Conservation (phyloP, 2,888 invertebrate species). For the Rhagophthalmus giganteus region DNA sequence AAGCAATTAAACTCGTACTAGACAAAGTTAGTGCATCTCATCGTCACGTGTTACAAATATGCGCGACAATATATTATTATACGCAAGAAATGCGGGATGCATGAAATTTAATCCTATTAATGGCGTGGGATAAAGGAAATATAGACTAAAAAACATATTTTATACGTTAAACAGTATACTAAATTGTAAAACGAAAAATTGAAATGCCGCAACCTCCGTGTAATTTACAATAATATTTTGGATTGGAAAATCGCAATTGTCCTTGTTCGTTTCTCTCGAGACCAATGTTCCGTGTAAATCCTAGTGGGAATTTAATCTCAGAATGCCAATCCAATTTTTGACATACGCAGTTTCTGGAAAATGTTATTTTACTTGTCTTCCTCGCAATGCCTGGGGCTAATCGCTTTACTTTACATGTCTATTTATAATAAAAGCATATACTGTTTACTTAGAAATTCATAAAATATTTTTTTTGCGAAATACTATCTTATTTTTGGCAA, state of each 20-base stretch:
- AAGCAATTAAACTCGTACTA: background rate
- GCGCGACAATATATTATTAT: background rate
- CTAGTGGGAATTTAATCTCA: slow-evolving; percentile 4
- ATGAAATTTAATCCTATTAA: background rate
- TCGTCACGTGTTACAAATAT: background rate
- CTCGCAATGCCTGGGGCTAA: no score
- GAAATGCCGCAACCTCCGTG: background rate
- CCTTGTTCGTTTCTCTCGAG: background rate
- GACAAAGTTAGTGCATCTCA: background rate
- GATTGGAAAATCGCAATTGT: background rate
- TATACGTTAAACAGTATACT: no score
- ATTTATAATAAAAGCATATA: no score
- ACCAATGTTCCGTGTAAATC: slow-evolving; percentile 8
- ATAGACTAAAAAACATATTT: no score
- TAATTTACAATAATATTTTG: background rate
- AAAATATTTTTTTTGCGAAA: no score
- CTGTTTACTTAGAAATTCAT: no score
- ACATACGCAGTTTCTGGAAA: background rate
- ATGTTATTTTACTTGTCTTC: background rate
- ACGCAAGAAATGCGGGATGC: background rate
- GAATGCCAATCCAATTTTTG: slow-evolving; percentile 5
- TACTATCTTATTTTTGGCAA: no score
- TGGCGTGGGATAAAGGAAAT: background rate
- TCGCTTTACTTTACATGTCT: no score
- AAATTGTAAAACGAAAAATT: background rate